phyloP scores from a whole-genome alignment of 37 sponge, comb jelly and placozoan species.

The Bolinopsis microptera region DNA sequence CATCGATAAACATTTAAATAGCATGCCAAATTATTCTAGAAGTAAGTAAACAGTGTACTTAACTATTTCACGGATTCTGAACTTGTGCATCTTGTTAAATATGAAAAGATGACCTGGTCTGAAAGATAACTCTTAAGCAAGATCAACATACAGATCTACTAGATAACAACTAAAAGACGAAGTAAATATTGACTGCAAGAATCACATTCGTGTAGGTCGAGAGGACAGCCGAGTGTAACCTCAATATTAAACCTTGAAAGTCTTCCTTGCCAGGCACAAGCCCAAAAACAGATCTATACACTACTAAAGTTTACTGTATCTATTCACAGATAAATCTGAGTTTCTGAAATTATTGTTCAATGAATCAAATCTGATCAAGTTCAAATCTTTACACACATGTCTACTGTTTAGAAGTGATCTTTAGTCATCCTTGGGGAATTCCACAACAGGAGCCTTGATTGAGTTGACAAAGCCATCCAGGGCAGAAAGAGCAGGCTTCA shows the following conservation, averaged over 20 bases:
- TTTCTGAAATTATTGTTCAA: background rate
- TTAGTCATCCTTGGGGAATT: slow-evolving; percentile 58
- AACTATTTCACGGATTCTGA: too few relatives aligned
- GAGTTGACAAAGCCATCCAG: background rate
- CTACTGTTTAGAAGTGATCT: background rate
- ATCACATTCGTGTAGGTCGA: too few relatives aligned
- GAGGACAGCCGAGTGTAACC: too few relatives aligned
- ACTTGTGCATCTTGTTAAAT: background rate
- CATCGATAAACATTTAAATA: background rate
- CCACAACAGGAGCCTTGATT: slow-evolving; percentile 12
- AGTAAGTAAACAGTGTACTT: too few relatives aligned
- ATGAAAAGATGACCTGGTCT: background rate
- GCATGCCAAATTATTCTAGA: background rate
- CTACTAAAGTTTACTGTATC: background rate
- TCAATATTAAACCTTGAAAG: too few relatives aligned
- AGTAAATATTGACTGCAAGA: too few relatives aligned
- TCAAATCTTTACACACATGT: background rate
- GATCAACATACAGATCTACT: background rate
- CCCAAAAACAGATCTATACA: background rate
- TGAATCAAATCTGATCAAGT: background rate
- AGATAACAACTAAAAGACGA: too few relatives aligned
- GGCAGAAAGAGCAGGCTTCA: slow-evolving; percentile 41
- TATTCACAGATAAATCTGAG: background rate
- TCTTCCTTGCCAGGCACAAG: background rate
- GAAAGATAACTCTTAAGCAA: background rate